Conservation (phyloP, 2,888 invertebrate species). For the Rhingia rostrata region DNA sequence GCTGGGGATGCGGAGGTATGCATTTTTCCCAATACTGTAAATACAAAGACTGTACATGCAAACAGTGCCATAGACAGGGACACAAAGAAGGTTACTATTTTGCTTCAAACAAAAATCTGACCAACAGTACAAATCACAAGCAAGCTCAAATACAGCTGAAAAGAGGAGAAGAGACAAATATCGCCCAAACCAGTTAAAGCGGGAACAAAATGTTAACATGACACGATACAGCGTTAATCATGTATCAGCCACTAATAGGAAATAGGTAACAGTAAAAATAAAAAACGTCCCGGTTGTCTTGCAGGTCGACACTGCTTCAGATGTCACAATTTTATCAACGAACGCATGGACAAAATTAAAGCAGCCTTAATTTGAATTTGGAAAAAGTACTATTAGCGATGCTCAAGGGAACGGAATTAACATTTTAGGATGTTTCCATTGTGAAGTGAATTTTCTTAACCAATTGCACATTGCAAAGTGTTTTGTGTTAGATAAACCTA, state of each 20-base stretch:
- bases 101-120: constrained; percentile 27
- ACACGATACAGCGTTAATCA: constrained; percentile 15
- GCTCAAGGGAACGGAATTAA: constrained; percentile 33
- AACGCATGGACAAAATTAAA: constrained; percentile 40
- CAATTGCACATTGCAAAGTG: no score
- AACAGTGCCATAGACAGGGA: constrained; percentile 70
- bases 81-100: constrained; percentile 82
- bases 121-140: constrained; percentile 14
- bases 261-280: constrained; percentile 28
- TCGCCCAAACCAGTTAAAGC: constrained; percentile 1
- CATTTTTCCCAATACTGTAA: constrained; percentile 31
- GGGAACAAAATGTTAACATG: constrained; percentile 8
- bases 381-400: constrained; percentile 11
- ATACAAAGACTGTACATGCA: constrained; percentile 20
- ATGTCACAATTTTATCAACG: constrained; percentile 42
- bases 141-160: constrained; percentile 16
- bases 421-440: constrained; percentile 34
- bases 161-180: constrained; percentile 23
- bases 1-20: constrained; percentile 32
- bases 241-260: constrained; percentile 13
- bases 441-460: no score
- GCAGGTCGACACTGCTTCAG: constrained; percentile 47
- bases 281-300: constrained; percentile 18
- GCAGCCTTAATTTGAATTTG: constrained; percentile 12
- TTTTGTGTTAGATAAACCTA: no score